Evolutionary conservation across 2,797 vertebrate species (phyloP).

Genomic region (Sparidentex hasta): DNA sequence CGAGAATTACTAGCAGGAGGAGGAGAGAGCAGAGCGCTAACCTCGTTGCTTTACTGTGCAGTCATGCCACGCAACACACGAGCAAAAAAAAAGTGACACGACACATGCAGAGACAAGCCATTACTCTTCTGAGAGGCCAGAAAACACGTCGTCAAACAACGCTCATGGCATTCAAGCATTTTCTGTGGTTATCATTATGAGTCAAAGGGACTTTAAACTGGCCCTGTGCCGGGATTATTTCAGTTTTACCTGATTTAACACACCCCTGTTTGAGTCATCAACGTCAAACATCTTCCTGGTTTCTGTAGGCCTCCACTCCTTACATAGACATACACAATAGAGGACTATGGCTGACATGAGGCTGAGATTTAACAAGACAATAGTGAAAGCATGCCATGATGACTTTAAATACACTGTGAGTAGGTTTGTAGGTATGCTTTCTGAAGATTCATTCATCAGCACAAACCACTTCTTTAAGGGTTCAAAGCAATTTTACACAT

Average conservation of each 20-base stretch:
- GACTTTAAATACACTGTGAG: not conserved
- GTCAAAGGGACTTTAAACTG: not conserved
- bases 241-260: constrained; percentile 25
- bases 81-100: not conserved
- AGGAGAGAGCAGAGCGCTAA: not conserved
- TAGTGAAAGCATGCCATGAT: not conserved
- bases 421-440: not conserved
- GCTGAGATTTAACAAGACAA: not conserved
- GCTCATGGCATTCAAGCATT: not conserved
- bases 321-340: constrained; percentile 1
- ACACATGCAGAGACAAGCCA: not conserved
- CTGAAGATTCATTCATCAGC: not conserved
- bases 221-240: not conserved
- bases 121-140: not conserved
- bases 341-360: not conserved
- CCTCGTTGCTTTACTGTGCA: not conserved
- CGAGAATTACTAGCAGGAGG: not conserved
- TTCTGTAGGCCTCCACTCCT: constrained; percentile 19
- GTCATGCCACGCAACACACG: not conserved
- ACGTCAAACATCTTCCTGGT: constrained; percentile 25
- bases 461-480: not conserved
- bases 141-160: not conserved
- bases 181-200: not conserved
- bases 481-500: too few species aligned
- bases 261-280: constrained; percentile 20